Evolutionary conservation across 30 jellyfish, hydroid and myxozoan species (phyloP), one percentile per base, ranked within the genome.

Genomic region (Pelagia noctiluca): DNA sequence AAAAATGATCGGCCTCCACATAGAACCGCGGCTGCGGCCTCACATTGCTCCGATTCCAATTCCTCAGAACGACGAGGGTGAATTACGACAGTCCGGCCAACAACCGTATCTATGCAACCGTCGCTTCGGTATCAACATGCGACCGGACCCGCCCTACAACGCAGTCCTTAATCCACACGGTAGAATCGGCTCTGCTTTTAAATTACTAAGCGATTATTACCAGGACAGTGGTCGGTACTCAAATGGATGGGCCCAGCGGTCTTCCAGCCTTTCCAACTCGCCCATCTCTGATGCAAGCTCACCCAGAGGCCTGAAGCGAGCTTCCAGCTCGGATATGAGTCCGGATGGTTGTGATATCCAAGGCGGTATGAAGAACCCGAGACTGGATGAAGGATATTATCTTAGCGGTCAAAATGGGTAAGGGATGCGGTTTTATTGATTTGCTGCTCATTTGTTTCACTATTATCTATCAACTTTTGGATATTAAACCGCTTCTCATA

Each of bases 21-120:
- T 91, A 24, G 98, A 91, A 76, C 98, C 98, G 7, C 93, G 91
- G 21, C 65, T 91, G 65, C 90, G 98, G 26, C 98, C 95, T 1
- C 98, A 91, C 75, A 80, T 91, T 47, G 90, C 98, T 13, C 98
- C 98, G 32, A 91, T 91, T 16, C 96, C 92, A 0, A 75, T 91
- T 10, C 67, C 98, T 33, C 95, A 85, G 34, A 85, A 46, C 69
- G 95, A 46, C 69, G 95, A 85, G 53, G 26, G 77, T 13, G 95
- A 85, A 33, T 53, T 88, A 19, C 70, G 88, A 12, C 82, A 70
- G 35, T 7, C 65, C 35, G 12, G 35, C 35, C 64, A 42, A 19
- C 80, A 63, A 35, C 88, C 42, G 2, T 83, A 53, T 42, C 49
- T 77, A 0, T 65, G 34, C 70, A 66, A 50, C 34, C 25, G 84